Base-by-base conservation (phyloP, 2,113 vertebrate genomes). In the Callocephalon fimbriatum region DNA sequence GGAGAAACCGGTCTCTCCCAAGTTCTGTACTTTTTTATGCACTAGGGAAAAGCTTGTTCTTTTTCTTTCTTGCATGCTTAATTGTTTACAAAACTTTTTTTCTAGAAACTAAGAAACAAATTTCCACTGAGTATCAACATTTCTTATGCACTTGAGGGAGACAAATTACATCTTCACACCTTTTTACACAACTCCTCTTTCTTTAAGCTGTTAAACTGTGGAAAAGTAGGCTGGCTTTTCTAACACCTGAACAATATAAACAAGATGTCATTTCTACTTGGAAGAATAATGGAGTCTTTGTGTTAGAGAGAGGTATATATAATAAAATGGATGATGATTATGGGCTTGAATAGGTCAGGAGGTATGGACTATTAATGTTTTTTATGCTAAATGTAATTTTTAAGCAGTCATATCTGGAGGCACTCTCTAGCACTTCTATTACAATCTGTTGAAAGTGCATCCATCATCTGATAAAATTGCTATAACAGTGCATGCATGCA, bases 341-440 rank as follows among this genome's bases (percentile, higher is more conserved):
- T 42, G 65, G 29, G 12, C 54, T 93, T 63, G 56, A 87, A 93
- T 70, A 81, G 74, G 35, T 92, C 42, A 50, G 72, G 17, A 88
- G 80, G n/a, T 87, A 86, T 62, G 35, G 79, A 84, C 73, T 48
- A 35, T 29, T 73, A 91, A 59, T 50, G 13, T 7, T 1, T 21
- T 83, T 70, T 74, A 62, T 67, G 63, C 68, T 61, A 68, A 53
- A 79, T 54, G 31, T 67, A 70, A 79, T 94, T 95, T 97, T 92
- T 51, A 87, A 94, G 72, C 37, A 88, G 44, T 14, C 26, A 3
- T 92, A 61, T 37, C 73, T 89, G 65, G 51, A 81, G 81, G 54
- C 66, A 53, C 32, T 74, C 77, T 73, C 27, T 22, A 67, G 17
- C 38, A n/a, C 37, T 89, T 68, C 38, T 50, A 4, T 88, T 92